phyloP scores from a whole-genome alignment of 1,140 invertebrate species.

The Eciton burchellii region DNA sequence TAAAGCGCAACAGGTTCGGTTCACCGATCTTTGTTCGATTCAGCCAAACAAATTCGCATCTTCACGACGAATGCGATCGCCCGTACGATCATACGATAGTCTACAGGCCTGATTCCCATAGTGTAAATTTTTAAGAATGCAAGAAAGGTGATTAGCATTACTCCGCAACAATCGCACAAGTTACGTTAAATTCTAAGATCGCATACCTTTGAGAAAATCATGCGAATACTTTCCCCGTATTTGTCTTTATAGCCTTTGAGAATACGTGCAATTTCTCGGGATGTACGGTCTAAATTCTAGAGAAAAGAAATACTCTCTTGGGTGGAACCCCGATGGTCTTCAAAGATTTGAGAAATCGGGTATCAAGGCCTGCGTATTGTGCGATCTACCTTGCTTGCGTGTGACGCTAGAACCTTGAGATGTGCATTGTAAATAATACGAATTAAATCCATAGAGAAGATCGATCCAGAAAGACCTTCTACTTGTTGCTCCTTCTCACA shows the following conservation, averaged over 20 bases:
- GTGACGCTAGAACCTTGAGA: conserved; percentile 74
- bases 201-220: neutral
- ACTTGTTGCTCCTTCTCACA: neutral
- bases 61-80: conserved; percentile 33
- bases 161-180: neutral
- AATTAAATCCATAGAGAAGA: conserved; percentile 70
- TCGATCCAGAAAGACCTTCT: conserved; percentile 12
- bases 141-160: neutral
- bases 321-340: neutral
- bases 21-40: conserved; percentile 1
- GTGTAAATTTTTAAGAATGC: neutral
- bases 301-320: neutral
- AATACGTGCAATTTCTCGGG: neutral
- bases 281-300: conserved; percentile 25
- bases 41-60: neutral
- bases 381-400: conserved; percentile 75
- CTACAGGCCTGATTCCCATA: conserved; percentile 25
- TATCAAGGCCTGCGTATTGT: neutral
- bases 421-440: conserved; percentile 81
- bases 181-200: conserved; percentile 5
- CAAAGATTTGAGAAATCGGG: conserved; percentile 24
- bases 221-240: neutral
- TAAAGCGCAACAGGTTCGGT: neutral
- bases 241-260: neutral
- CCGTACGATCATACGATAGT: neutral